Conservation (phyloP, 2,888 invertebrate genomes). For the Dusona sp. region DNA sequence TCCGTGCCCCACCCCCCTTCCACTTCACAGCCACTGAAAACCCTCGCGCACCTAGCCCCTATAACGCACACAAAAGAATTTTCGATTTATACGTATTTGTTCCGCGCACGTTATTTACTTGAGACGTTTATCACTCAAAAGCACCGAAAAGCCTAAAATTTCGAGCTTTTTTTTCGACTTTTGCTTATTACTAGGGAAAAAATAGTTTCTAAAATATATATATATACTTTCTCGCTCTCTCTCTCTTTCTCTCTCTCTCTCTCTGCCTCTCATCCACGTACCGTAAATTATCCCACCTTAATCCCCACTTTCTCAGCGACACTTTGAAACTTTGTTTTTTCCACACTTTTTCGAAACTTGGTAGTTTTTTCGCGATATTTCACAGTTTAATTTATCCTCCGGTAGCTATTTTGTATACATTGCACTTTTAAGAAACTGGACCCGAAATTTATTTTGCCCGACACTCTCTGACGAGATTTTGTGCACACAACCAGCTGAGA, state of each 20-base stretch:
- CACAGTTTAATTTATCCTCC: neutral
- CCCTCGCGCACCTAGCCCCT: conserved; percentile 59
- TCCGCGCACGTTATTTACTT: conserved; percentile 49
- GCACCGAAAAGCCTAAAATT: neutral
- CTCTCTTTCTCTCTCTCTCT: neutral
- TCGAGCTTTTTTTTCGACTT: neutral
- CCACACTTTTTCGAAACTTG: neutral
- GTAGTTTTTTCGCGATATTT: neutral
- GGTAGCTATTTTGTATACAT: neutral
- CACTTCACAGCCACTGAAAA: conserved; percentile 14
- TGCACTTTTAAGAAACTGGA: neutral
- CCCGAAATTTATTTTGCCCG: conserved; percentile 23
- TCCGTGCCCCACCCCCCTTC: conserved; percentile 8
- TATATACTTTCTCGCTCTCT: neutral
- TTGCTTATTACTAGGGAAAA: neutral
- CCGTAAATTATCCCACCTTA: conserved; percentile 35
- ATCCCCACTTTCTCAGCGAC: conserved; percentile 30
- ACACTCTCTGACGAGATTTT: conserved; percentile 46
- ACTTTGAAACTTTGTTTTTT: conserved; percentile 15
- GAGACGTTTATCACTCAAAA: conserved; percentile 7
- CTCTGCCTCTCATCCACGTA: conserved; percentile 30
- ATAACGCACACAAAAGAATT: conserved; percentile 75
- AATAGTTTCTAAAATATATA: neutral
- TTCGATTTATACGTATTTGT: conserved; percentile 26
- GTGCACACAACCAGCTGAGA: conserved; percentile 80